Percentiles rank a stretch among this genome's conserved stretches.
phyloP scores from a whole-genome alignment of 2,888 invertebrate species.

The Eilema caniola region DNA sequence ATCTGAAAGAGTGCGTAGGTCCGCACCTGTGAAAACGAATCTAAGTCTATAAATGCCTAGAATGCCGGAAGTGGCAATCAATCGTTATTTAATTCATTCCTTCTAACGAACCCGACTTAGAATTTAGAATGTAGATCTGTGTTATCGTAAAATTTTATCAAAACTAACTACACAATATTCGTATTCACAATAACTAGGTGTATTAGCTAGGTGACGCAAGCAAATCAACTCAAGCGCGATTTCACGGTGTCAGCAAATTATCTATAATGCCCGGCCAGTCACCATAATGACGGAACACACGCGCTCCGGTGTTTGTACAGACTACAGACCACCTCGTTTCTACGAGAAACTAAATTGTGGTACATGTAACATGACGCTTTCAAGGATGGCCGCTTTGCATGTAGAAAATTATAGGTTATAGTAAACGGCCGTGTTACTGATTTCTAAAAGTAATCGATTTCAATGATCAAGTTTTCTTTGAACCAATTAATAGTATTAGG shows the following conservation, averaged over 20 bases:
- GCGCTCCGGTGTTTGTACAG: constrained; percentile 49
- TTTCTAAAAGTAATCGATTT: constrained; percentile 29
- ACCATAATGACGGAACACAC: constrained; percentile 42
- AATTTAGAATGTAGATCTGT: not conserved
- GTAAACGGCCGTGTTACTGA: constrained; percentile 21
- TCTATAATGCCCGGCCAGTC: constrained; percentile 38
- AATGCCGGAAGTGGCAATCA: not conserved
- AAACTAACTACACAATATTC: constrained; percentile 9
- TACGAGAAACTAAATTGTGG: constrained; percentile 55
- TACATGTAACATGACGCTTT: constrained; percentile 46
- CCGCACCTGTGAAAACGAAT: not conserved
- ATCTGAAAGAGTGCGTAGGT: not conserved
- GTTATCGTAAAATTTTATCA: constrained; percentile 11
- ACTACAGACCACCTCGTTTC: constrained; percentile 47
- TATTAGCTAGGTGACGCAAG: constrained; percentile 43
- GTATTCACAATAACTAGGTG: constrained; percentile 21
- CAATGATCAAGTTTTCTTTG: not conserved
- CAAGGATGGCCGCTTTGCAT: constrained; percentile 46
- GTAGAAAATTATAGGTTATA: constrained; percentile 27
- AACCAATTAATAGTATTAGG: no score
- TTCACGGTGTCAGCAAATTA: constrained; percentile 47
- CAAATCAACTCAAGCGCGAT: constrained; percentile 39
- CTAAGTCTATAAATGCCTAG: not conserved
- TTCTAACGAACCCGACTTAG: not conserved
- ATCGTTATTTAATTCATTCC: not conserved